phyloP scores from a whole-genome alignment of 2,797 vertebrate species.

The Clarias platycephalus region DNA sequence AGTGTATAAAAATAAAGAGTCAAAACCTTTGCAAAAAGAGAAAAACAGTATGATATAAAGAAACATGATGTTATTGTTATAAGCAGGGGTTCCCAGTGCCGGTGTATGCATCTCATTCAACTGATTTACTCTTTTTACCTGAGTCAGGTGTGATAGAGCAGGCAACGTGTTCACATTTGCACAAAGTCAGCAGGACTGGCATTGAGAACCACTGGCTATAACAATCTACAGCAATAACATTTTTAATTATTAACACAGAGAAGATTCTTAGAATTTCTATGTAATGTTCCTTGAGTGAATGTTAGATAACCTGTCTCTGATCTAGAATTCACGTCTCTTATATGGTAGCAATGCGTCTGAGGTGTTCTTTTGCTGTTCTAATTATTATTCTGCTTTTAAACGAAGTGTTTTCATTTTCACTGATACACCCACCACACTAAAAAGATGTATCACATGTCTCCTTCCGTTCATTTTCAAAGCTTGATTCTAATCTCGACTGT shows the following conservation, averaged over 20 bases:
- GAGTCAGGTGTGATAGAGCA: neutral
- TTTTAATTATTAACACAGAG: neutral
- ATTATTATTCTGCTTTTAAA: slow-evolving; percentile 63
- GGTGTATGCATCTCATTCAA: neutral
- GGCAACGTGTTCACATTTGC: neutral
- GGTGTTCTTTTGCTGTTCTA: slow-evolving; percentile 68
- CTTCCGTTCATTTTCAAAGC: slow-evolving; percentile 77
- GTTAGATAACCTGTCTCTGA: slow-evolving; percentile 67
- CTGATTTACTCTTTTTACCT: neutral
- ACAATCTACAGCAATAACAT: neutral
- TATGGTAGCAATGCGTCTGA: slow-evolving; percentile 63
- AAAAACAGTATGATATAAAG: neutral
- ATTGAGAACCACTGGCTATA: slow-evolving; percentile 5
- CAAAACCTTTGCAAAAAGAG: neutral
- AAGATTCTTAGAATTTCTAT: slow-evolving; percentile 68
- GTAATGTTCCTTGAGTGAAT: slow-evolving; percentile 74
- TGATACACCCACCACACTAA: slow-evolving; percentile 37
- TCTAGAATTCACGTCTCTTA: slow-evolving; percentile 75
- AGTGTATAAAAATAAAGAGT: neutral
- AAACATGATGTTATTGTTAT: slow-evolving; percentile 2
- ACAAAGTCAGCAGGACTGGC: neutral
- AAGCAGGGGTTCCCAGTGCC: slow-evolving; percentile 6
- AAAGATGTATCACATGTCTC: slow-evolving; percentile 66
- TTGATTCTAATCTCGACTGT: slow-evolving; percentile 76
- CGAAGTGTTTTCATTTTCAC: slow-evolving; percentile 36